Base-by-base conservation (phyloP, 2,797 vertebrate species). In the Rallus crepitans region DNA sequence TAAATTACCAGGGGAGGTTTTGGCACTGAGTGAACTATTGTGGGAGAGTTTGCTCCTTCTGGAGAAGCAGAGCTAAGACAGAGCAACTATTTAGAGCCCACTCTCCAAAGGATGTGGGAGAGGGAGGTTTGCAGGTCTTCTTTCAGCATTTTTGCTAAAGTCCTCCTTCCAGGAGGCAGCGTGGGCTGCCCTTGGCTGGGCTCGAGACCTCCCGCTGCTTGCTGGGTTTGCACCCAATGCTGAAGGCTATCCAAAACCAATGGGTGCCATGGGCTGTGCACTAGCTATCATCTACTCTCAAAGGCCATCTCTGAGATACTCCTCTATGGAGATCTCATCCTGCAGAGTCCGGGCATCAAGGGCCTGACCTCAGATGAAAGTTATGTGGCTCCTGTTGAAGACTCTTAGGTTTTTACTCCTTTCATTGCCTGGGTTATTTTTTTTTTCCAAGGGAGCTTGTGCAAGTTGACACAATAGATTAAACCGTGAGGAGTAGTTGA, bases 401-500 rank as follows among this genome's bases (percentile, higher is more conserved):
- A 60, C 13, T 7, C 28, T 79, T 48, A 10, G 28, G 11, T 73
- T 94, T 90, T 77, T 8, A 19, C 47, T 72, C 65, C 63, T 69
- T 89, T 85, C 69, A 86, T 81, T 81, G 61, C 55, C 50, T 83
- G 66, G 61, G 82, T 17, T 42, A 17, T 55, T 55, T 6, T 63
- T 72, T 72, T 56, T 50, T 37, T 21, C 61, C 63, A 47, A 65
- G 76, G 61, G 84, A 91, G 82, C 42, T 83, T 31, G 65, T 87
- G 59, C 82, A 35, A 87, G 82, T 83, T 86, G 79, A 77, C 72
- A 81, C 79, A 90, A 88, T 63, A 85, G 93, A 92, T 90, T 82
- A 96, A 92, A 94, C 90, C 39, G 2, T 5, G 79, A 87, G 76
- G n/a, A 8, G 53, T 14, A 93, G 82, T 55, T 57, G 92, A 93